Percentiles rank a stretch among this genome's conserved stretches.
Conservation (phyloP, 2,797 vertebrate genomes). For the Ctenochaetus hawaiiensis region DNA sequence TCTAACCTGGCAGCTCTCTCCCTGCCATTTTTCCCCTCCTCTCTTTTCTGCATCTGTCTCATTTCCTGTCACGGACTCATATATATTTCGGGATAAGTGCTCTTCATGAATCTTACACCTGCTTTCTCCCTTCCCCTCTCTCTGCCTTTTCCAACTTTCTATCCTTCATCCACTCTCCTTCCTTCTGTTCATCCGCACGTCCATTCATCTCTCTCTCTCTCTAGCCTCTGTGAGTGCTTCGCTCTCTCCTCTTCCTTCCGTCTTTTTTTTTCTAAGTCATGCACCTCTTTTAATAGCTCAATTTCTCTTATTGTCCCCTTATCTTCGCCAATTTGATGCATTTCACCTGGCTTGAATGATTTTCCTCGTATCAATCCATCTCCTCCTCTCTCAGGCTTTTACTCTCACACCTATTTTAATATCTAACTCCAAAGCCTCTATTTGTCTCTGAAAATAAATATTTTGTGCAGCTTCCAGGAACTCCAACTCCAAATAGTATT, state of each 20-base stretch:
- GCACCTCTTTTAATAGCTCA: conserved; percentile 73
- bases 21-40: conserved; percentile 59
- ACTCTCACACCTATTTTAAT: conserved; percentile 51
- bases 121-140: conserved; percentile 54
- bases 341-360: conserved; percentile 76
- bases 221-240: conserved; percentile 50
- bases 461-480: conserved; percentile 13
- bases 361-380: conserved; percentile 61
- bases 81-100: conserved; percentile 81
- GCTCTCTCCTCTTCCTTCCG: conserved; percentile 49
- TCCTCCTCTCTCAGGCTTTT: conserved; percentile 44
- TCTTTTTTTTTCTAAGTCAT: conserved; percentile 41
- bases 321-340: conserved; percentile 77
- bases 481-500: not conserved
- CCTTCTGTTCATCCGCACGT: conserved; percentile 63
- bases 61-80: conserved; percentile 76
- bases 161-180: conserved; percentile 64
- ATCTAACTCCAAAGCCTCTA: conserved; percentile 25
- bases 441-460: conserved; percentile 59
- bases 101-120: conserved; percentile 78
- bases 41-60: conserved; percentile 74
- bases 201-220: conserved; percentile 71
- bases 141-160: conserved; percentile 65
- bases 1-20: conserved; percentile 68
- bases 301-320: conserved; percentile 72